phyloP scores from a whole-genome alignment of 2,797 vertebrate genomes.

The Tarsius wallacei region DNA sequence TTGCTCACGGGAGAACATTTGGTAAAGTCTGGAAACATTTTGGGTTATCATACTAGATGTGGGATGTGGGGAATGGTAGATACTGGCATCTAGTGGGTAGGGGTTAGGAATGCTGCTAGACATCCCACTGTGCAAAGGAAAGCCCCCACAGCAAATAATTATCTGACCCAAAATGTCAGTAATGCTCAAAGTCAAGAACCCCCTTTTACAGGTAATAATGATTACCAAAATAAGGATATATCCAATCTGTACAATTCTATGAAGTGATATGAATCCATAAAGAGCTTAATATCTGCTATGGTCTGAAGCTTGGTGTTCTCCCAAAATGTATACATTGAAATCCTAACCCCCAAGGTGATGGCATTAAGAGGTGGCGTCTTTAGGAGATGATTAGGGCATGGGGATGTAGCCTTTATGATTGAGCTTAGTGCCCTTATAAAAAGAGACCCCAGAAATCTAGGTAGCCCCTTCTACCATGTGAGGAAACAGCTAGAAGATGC shows the following conservation, averaged over 20 bases:
- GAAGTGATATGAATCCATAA: not conserved
- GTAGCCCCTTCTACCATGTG: not conserved
- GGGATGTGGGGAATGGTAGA: not conserved
- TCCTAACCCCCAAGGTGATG: not conserved
- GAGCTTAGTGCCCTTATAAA: not conserved
- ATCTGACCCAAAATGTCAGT: not conserved
- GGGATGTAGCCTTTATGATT: not conserved
- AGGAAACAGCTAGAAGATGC: not conserved
- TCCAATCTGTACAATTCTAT: not conserved
- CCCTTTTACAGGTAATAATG: not conserved
- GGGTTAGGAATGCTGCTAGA: not conserved
- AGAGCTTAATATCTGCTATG: not conserved
- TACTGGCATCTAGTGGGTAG: not conserved
- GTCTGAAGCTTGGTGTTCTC: not conserved
- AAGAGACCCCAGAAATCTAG: conserved; percentile 5
- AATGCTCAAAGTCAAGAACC: not conserved
- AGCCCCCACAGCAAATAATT: not conserved
- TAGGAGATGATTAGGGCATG: not conserved
- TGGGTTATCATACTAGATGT: not conserved
- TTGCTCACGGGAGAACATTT: not conserved
- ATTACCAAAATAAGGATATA: conserved; percentile 27
- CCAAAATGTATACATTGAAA: not conserved
- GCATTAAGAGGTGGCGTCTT: not conserved
- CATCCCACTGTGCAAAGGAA: not conserved
- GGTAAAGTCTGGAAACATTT: conserved; percentile 27